Percentiles rank a stretch among this genome's conserved stretches.
phyloP scores from a whole-genome alignment of 2,113 vertebrate species.

The Porphyrio hochstetteri region DNA sequence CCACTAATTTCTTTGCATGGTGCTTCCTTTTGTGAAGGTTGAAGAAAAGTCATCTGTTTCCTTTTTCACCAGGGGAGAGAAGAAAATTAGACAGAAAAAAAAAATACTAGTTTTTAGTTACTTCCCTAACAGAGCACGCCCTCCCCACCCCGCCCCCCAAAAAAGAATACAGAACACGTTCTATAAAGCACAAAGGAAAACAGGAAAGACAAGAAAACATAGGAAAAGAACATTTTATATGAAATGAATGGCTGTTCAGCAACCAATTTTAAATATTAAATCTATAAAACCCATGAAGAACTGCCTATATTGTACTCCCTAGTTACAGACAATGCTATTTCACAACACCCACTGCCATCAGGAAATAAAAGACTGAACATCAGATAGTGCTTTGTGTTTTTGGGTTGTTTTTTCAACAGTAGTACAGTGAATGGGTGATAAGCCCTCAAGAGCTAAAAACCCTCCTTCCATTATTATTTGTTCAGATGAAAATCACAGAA shows the following conservation, averaged over 20 bases:
- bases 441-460: not conserved
- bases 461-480: not conserved
- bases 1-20: not conserved
- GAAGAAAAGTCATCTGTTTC: not conserved
- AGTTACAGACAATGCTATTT: not conserved
- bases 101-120: not conserved
- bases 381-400: no score
- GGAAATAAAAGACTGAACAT: not conserved
- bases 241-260: not conserved
- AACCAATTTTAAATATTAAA: not conserved
- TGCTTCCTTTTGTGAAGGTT: not conserved
- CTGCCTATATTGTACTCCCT: not conserved
- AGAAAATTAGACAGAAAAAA: not conserved
- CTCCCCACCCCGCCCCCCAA: no score
- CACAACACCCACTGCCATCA: not conserved
- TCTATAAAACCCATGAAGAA: not conserved
- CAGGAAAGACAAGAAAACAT: not conserved
- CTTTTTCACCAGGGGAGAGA: not conserved
- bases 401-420: not conserved
- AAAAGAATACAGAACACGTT: not conserved
- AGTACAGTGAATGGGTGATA: not conserved
- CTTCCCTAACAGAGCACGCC: not conserved
- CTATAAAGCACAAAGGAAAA: not conserved
- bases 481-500: constrained; percentile 91
- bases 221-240: not conserved